phyloP scores from a whole-genome alignment of 2,888 invertebrate species.

The Heliconius erato region DNA sequence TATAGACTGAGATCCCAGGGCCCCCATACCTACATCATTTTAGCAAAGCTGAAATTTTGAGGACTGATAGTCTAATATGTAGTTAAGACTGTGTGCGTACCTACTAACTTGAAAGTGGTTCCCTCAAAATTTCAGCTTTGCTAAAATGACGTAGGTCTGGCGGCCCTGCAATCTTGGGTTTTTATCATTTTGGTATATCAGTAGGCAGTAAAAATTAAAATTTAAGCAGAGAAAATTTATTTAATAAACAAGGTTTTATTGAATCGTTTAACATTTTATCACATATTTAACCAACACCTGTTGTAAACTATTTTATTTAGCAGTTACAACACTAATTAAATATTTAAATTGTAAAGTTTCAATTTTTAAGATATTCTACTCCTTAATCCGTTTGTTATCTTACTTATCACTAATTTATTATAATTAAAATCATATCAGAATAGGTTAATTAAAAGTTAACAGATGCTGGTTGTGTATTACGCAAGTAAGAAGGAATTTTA shows the following conservation, averaged over 20 bases:
- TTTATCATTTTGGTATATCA: too few species aligned
- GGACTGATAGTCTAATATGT: too few species aligned
- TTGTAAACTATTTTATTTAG: constrained; percentile 22
- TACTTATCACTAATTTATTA: constrained; percentile 41
- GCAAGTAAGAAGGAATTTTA: background rate
- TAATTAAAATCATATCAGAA: constrained; percentile 25
- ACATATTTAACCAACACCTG: constrained; percentile 13
- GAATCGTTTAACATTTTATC: background rate
- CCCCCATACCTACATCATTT: too few species aligned
- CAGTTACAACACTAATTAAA: constrained; percentile 39
- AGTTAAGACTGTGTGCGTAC: too few species aligned
- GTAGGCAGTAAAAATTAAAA: too few species aligned
- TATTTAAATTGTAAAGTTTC: constrained; percentile 35
- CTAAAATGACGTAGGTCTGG: too few species aligned
- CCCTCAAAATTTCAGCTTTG: too few species aligned
- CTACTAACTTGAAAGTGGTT: too few species aligned
- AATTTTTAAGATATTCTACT: constrained; percentile 20
- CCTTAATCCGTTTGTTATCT: constrained; percentile 27
- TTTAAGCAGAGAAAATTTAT: too few species aligned
- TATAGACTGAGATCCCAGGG: too few species aligned
- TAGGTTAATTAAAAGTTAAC: constrained; percentile 23
- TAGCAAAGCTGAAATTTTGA: too few species aligned
- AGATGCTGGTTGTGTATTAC: constrained; percentile 8
- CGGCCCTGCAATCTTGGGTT: too few species aligned
- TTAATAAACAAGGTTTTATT: background rate